A percentile compares a stretch with the other conserved stretches of the same genome.
Evolutionary conservation across 2,797 vertebrate genomes (phyloP).

Genomic region (Labroides dimidiatus): DNA sequence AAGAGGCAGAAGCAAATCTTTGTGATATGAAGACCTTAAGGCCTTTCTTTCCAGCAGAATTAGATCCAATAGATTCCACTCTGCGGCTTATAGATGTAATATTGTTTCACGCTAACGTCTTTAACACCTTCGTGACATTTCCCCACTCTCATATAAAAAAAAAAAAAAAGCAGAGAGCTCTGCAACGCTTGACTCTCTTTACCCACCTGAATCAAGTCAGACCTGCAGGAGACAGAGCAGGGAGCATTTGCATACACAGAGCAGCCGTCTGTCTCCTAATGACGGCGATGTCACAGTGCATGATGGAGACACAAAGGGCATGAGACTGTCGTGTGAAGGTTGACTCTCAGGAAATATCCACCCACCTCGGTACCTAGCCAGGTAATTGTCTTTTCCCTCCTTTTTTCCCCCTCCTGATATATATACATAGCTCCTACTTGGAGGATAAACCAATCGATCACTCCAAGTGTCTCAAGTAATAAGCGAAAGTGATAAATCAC

Average conservation of each 20-base stretch:
- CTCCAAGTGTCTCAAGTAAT: constrained; percentile 71
- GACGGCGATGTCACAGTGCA: constrained; percentile 46
- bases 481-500: constrained; percentile 75
- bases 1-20: constrained; percentile 39
- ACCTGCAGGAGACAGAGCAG: constrained; percentile 1
- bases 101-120: constrained; percentile 9
- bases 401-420: constrained; percentile 42
- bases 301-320: constrained; percentile 70
- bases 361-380: constrained; percentile 46
- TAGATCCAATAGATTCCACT: neutral
- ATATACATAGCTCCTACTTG: constrained; percentile 67
- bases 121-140: constrained; percentile 10
- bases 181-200: neutral
- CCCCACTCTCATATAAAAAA: neutral
- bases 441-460: constrained; percentile 76
- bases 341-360: constrained; percentile 66
- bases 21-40: neutral
- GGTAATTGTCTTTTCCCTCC: constrained; percentile 62
- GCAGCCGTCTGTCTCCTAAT: constrained; percentile 43
- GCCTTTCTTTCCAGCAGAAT: constrained; percentile 4
- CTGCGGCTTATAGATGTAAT: constrained; percentile 2
- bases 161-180: constrained; percentile 3
- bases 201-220: constrained; percentile 13
- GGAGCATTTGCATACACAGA: constrained; percentile 45
- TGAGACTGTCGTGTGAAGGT: constrained; percentile 59